Evolutionary conservation across 2,113 vertebrate genomes (phyloP), one percentile per base, ranked within the genome.

Genomic region (Suricata suricatta): DNA sequence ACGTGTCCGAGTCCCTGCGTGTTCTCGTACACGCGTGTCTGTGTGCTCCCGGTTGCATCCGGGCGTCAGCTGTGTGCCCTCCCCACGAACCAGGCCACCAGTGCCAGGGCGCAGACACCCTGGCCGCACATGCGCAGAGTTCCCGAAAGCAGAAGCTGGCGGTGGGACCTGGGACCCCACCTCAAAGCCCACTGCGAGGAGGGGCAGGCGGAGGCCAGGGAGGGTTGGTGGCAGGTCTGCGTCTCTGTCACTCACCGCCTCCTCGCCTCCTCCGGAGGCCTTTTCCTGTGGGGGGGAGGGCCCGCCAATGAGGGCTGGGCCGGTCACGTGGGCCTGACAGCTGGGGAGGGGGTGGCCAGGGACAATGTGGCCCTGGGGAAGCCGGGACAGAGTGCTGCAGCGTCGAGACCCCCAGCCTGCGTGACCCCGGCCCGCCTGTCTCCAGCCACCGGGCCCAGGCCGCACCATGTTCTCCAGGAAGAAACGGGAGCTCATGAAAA

Each of bases 401-500:
- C 6, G 12, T 63, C 15, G 95, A 83, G 94, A 64, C 86, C 80
- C 85, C 80, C 23, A 1, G 54, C 35, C 80, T 12, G 14, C 63
- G 14, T 0, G 41, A 2, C 41, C 86, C 38, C 35, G 9, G 63
- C 35, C 13, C 9, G 0, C 8, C 76, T 11, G 64, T 25, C 80
- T 3, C 0, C 5, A 80, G 72, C 41, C 0, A 0, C 85, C 10
- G 0, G 50, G 41, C 74, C 35, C 31, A 0, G 14, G 64, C 52
- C 44, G 13, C 93, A 98, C 98, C 97, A 99, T 99, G 99, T 99
- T 99, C 99, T 99, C 99, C 87, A 98, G 99, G 98, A 99, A 99
- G 98, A 99, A 99, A 81, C 98, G 99, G 27, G 99, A 99, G 96
- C 98, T 99, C 66, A 99, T 99, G 52, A 99, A 99, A 98, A 99